Evolutionary conservation across 2,888 invertebrate genomes (phyloP).

Genomic region (Tetragnatha montana): DNA sequence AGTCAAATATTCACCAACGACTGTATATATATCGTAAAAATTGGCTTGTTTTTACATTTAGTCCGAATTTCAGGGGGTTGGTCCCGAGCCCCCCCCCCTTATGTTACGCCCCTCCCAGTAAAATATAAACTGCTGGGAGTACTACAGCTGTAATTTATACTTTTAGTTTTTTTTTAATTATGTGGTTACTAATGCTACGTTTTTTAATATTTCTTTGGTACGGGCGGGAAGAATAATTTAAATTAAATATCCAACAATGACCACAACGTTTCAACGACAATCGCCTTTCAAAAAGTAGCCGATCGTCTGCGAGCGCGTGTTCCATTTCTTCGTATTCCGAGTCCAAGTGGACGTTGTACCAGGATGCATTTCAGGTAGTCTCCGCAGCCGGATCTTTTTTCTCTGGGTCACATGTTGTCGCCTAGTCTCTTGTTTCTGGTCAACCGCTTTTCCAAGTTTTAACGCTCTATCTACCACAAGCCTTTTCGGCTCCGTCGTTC

Average conservation of each 20-base stretch:
- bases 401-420: conserved; percentile 62
- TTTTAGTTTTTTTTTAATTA: too few species aligned
- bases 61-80: too few species aligned
- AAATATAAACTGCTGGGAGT: too few species aligned
- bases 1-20: too few species aligned
- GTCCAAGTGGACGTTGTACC: conserved; percentile 63
- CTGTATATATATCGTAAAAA: too few species aligned
- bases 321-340: conserved; percentile 40
- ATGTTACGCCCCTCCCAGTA: too few species aligned
- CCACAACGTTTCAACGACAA: not conserved
- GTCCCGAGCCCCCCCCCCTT: too few species aligned
- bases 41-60: too few species aligned
- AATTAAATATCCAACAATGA: not conserved
- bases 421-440: conserved; percentile 36
- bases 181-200: too few species aligned
- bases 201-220: too few species aligned
- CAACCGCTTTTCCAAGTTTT: conserved; percentile 40
- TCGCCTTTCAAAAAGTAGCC: not conserved
- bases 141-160: too few species aligned
- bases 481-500: conserved; percentile 5
- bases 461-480: conserved; percentile 45
- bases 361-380: conserved; percentile 63
- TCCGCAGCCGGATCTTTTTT: conserved; percentile 56
- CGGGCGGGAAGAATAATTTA: too few species aligned
- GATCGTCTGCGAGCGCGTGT: conserved; percentile 18